Evolutionary conservation across 2,113 vertebrate species (phyloP).

Genomic region (Xiphorhynchus elegans): DNA sequence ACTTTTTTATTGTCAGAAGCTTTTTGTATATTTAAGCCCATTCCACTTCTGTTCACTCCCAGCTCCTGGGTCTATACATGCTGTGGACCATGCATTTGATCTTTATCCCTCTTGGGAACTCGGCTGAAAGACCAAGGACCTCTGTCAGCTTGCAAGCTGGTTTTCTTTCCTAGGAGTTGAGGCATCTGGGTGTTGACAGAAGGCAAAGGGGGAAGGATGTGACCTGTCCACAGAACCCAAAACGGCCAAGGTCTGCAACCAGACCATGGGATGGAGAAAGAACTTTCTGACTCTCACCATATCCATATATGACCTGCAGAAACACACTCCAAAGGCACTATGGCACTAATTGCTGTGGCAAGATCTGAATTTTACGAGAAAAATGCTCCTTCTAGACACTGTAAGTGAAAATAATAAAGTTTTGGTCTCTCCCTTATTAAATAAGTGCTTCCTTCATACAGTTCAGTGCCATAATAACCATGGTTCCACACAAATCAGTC

Average conservation of each 20-base stretch:
- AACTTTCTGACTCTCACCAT: neutral
- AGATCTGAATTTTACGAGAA: neutral
- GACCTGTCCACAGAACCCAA: neutral
- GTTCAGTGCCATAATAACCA: neutral
- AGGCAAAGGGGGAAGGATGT: neutral
- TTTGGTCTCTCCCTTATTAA: neutral
- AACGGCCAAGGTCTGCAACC: neutral
- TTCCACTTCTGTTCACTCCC: accelerated
- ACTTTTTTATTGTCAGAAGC: neutral
- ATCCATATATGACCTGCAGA: neutral
- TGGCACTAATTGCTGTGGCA: neutral
- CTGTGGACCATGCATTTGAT: neutral
- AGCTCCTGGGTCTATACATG: accelerated
- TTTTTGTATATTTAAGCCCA: neutral
- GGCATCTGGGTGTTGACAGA: neutral
- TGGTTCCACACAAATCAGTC: neutral
- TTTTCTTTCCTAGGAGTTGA: neutral
- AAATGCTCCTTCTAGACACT: neutral
- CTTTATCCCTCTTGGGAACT: neutral
- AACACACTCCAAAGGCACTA: neutral
- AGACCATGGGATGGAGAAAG: neutral
- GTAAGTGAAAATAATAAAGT: neutral
- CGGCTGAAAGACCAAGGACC: neutral
- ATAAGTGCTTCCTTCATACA: neutral
- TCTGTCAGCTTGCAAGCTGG: neutral